Evolutionary conservation across 2,888 invertebrate genomes (phyloP).

Genomic region (Diabrotica balteata): DNA sequence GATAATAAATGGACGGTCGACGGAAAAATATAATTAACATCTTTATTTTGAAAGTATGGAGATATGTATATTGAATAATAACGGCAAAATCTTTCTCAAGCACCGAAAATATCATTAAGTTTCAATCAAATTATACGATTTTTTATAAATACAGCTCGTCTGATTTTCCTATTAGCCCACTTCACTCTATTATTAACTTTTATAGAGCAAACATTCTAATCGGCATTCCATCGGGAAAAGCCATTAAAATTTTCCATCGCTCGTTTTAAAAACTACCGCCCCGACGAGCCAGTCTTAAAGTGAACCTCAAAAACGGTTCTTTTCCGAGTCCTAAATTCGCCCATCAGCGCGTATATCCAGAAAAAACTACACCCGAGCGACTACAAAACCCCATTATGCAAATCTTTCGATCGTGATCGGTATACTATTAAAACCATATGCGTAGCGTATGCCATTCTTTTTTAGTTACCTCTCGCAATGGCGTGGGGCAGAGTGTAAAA

Average conservation of each 20-base stretch:
- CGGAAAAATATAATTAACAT: too few relatives aligned
- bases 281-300: background rate
- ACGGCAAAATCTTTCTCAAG: too few relatives aligned
- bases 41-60: too few relatives aligned
- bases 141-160: too few relatives aligned
- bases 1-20: too few relatives aligned
- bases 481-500: conserved; percentile 12
- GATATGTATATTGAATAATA: too few relatives aligned
- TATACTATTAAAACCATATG: conserved; percentile 43
- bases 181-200: too few relatives aligned
- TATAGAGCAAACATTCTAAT: too few relatives aligned
- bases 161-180: too few relatives aligned
- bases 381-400: conserved; percentile 42
- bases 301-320: conserved; percentile 16
- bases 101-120: too few relatives aligned
- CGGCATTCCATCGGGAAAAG: too few relatives aligned
- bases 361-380: conserved; percentile 31
- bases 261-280: conserved; percentile 4
- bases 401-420: conserved; percentile 42
- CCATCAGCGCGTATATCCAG: conserved; percentile 18
- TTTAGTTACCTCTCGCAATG: conserved; percentile 37
- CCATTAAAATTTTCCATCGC: conserved; percentile 8
- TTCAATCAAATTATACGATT: too few relatives aligned
- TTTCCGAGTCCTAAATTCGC: conserved; percentile 10
- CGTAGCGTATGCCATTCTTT: conserved; percentile 40